phyloP scores from a whole-genome alignment of 2,113 vertebrate genomes.

The Datnioides undecimradiatus region DNA sequence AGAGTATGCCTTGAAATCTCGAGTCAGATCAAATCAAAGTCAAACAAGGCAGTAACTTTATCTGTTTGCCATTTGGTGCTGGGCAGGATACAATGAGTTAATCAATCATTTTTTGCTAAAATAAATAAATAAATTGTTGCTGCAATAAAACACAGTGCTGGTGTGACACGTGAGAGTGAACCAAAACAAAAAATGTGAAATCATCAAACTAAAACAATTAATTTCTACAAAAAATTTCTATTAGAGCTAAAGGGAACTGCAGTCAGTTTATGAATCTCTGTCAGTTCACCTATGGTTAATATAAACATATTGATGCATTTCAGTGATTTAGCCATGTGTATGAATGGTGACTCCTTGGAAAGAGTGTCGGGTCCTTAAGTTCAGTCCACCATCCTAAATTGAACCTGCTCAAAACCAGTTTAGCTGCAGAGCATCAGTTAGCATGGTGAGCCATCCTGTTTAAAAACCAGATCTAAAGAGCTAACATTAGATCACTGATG shows the following conservation, averaged over 20 bases:
- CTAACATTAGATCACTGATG: slow-evolving; percentile 18
- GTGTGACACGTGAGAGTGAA: too few relatives aligned
- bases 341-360: background rate
- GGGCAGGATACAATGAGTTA: background rate
- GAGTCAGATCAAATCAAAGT: background rate
- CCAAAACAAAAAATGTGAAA: background rate
- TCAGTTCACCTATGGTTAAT: background rate
- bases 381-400: slow-evolving; percentile 16
- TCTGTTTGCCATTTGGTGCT: background rate
- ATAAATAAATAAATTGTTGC: too few relatives aligned
- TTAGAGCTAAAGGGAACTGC: background rate
- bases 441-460: slow-evolving; percentile 17
- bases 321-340: background rate
- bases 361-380: background rate
- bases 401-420: slow-evolving; percentile 17
- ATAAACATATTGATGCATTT: slow-evolving; percentile 7
- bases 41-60: background rate
- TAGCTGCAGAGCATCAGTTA: slow-evolving; percentile 9
- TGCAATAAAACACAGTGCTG: too few relatives aligned
- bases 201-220: background rate
- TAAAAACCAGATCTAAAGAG: slow-evolving; percentile 20
- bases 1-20: background rate
- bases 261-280: too few relatives aligned
- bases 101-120: background rate
- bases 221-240: background rate